Percentiles rank a stretch among this genome's conserved stretches.
Evolutionary conservation across 2,113 vertebrate genomes (phyloP).

Genomic region (Proterorhinus semilunaris): DNA sequence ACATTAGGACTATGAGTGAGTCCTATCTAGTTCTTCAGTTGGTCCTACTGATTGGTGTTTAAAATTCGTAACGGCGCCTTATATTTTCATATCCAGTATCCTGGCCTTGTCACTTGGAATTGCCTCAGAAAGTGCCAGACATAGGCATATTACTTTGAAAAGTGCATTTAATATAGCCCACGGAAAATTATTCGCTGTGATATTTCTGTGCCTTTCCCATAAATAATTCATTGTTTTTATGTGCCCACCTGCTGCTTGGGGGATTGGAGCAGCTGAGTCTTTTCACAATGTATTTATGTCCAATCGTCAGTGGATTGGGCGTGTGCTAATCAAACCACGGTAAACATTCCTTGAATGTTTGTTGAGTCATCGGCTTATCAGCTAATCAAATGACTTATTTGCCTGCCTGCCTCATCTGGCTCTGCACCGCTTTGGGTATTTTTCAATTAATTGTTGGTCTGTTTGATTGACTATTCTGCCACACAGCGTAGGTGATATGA

Average conservation of each 20-base stretch:
- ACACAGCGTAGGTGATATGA: slow-evolving; percentile 43
- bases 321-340: slow-evolving; percentile 72
- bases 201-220: slow-evolving; percentile 70
- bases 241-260: slow-evolving; percentile 69
- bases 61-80: slow-evolving; percentile 48
- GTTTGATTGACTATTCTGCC: slow-evolving; percentile 58
- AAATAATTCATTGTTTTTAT: slow-evolving; percentile 78
- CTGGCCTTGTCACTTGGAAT: slow-evolving; percentile 49
- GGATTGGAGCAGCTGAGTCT: slow-evolving; percentile 75
- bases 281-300: slow-evolving; percentile 74
- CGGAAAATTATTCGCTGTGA: slow-evolving; percentile 73
- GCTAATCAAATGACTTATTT: slow-evolving; percentile 75
- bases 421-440: slow-evolving; percentile 53
- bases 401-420: slow-evolving; percentile 54
- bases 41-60: not conserved
- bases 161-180: slow-evolving; percentile 71
- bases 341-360: slow-evolving; percentile 76
- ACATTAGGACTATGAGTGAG: too few relatives aligned
- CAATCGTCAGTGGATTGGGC: slow-evolving; percentile 72
- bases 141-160: slow-evolving; percentile 67
- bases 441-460: slow-evolving; percentile 70
- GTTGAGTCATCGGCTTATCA: slow-evolving; percentile 77
- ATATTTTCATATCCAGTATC: slow-evolving; percentile 55
- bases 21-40: too few relatives aligned
- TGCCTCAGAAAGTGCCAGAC: slow-evolving; percentile 60